Percentiles rank a stretch among this genome's conserved stretches.
These are phyloP conservation scores for Corythornis cristatus DNA, from an alignment of 2,113 vertebrate genomes.

Conservation along the genomic window DNA sequence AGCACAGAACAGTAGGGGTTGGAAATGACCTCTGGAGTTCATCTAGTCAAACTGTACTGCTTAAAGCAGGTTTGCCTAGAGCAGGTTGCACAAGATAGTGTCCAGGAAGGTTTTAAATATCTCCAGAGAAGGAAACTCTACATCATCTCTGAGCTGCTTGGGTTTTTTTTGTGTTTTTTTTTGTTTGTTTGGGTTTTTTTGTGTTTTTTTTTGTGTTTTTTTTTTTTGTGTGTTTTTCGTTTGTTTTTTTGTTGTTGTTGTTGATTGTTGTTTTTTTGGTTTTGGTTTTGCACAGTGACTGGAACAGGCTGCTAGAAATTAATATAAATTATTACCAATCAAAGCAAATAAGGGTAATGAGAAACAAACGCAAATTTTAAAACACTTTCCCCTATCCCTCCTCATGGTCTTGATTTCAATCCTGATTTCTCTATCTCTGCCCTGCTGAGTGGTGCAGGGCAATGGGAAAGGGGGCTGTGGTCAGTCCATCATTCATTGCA, in stretches of 20 bases:
- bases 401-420: background rate
- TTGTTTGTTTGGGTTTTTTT: too few species aligned
- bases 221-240: too few species aligned
- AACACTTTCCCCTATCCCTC: background rate
- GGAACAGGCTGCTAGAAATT: background rate
- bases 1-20: background rate
- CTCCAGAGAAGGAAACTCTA: background rate
- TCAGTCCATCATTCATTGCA: background rate
- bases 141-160: background rate
- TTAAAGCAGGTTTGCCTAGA: background rate
- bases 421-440: background rate
- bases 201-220: too few species aligned
- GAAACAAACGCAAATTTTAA: background rate
- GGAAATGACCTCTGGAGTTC: background rate
- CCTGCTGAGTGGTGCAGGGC: accelerated
- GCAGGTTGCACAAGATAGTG: background rate
- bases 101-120: background rate
- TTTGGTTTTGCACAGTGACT: background rate
- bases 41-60: background rate
- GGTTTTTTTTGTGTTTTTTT: background rate
- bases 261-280: too few species aligned
- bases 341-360: background rate
- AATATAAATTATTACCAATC: background rate
- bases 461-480: background rate
- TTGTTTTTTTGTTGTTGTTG: too few species aligned